phyloP scores from a whole-genome alignment of 2,888 invertebrate genomes.

The Oscheius myriophilus region DNA sequence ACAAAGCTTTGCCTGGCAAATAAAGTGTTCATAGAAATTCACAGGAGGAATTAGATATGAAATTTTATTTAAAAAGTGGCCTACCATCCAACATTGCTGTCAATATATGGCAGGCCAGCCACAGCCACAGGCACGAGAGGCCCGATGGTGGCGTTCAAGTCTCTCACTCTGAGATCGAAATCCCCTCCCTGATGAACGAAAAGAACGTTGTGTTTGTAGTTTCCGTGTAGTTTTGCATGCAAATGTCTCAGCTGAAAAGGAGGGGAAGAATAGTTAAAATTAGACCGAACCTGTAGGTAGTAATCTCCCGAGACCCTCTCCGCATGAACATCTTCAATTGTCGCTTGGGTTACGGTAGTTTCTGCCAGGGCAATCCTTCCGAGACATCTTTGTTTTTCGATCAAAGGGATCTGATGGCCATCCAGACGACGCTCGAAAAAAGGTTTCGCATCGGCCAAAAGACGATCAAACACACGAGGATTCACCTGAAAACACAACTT shows the following conservation, averaged over 20 bases:
- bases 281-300: conserved; percentile 5
- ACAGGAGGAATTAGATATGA: too few relatives aligned
- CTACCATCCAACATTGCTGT: conserved; percentile 23
- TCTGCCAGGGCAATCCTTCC: conserved; percentile 19
- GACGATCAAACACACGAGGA: conserved; percentile 7
- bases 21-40: too few relatives aligned
- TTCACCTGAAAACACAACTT: conserved; percentile 3
- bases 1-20: too few relatives aligned
- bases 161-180: conserved; percentile 21
- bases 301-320: conserved; percentile 7
- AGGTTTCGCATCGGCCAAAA: neutral
- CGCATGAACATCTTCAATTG: conserved; percentile 3
- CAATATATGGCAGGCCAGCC: conserved; percentile 24
- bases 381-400: conserved; percentile 21
- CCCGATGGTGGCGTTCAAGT: conserved; percentile 24
- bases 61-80: neutral
- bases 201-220: conserved; percentile 25
- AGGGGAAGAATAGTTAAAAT: too few relatives aligned
- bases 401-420: conserved; percentile 11
- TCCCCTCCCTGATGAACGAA: conserved; percentile 26
- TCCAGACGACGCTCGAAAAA: conserved; percentile 12
- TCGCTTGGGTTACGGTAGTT: conserved; percentile 13
- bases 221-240: conserved; percentile 21
- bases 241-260: conserved; percentile 22
- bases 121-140: conserved; percentile 23